Evolutionary conservation across 2,113 vertebrate genomes (phyloP).

Genomic region (Vicugna pacos): DNA sequence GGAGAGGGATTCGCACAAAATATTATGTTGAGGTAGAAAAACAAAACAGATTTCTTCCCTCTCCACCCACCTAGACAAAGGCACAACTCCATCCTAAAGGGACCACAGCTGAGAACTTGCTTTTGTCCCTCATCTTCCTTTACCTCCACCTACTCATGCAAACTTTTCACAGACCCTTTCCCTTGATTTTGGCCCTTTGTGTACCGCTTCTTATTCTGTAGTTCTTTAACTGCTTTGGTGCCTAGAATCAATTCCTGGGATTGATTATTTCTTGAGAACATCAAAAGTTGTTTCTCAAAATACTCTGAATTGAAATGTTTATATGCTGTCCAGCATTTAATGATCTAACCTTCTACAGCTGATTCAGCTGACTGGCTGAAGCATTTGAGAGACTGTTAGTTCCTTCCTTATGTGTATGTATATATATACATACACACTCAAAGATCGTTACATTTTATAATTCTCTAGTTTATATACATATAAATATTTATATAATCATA

Average conservation of each 20-base stretch:
- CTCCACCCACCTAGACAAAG: not conserved
- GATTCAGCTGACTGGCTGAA: not conserved
- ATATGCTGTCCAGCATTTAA: not conserved
- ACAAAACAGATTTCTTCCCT: constrained; percentile 56
- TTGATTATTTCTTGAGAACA: not conserved
- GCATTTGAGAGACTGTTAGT: not conserved
- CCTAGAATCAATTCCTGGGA: not conserved
- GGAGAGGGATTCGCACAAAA: not conserved
- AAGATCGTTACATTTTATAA: not conserved
- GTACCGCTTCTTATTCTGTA: not conserved
- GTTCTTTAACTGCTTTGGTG: not conserved
- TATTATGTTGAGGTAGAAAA: constrained; percentile 28
- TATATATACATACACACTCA: not conserved
- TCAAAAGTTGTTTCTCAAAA: not conserved
- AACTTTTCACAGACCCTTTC: not conserved
- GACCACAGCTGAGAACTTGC: not conserved
- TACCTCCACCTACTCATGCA: not conserved
- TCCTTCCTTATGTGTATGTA: not conserved
- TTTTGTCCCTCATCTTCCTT: not conserved
- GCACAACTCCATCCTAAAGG: not conserved
- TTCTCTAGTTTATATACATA: not conserved
- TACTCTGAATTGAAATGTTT: not conserved
- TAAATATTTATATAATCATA: not conserved
- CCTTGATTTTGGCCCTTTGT: not conserved
- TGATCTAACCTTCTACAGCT: not conserved